Conservation (phyloP, 1,140 invertebrate species). For the Penaeus japonicus region DNA sequence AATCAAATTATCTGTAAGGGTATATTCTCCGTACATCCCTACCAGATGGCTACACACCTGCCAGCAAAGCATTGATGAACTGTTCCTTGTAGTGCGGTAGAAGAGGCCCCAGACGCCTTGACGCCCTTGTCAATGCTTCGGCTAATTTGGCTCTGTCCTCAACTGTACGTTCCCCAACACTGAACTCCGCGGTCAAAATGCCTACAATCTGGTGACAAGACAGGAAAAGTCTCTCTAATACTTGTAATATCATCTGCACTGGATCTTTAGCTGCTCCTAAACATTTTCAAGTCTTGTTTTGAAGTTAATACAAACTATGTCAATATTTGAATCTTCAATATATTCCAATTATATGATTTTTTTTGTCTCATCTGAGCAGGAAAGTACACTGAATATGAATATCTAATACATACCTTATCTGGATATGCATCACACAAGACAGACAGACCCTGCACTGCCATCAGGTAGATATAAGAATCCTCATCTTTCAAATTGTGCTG, state of each 20-base stretch:
- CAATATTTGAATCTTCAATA: no score
- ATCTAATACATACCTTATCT: conserved; percentile 64
- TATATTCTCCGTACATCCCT: background rate
- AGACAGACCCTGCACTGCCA: conserved; percentile 79
- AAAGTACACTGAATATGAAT: background rate
- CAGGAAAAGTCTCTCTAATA: background rate
- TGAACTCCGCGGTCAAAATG: conserved; percentile 70
- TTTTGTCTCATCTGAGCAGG: no score
- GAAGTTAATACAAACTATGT: no score
- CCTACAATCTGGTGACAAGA: conserved; percentile 67
- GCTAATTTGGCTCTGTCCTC: conserved; percentile 81
- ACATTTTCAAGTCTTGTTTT: no score
- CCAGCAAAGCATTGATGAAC: conserved; percentile 78
- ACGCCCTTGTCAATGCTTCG: conserved; percentile 80
- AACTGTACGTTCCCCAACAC: conserved; percentile 42
- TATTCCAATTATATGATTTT: no score
- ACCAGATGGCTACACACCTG: conserved; percentile 62
- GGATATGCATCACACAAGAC: conserved; percentile 70
- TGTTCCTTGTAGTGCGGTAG: conserved; percentile 75
- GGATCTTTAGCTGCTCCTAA: no score
- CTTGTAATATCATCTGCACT: no score
- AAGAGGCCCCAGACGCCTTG: conserved; percentile 78
- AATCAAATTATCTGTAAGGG: no score
- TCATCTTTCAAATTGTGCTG: conserved; percentile 76
- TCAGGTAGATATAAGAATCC: conserved; percentile 85